These are phyloP conservation scores for Acanthurus leucopareius DNA, from an alignment of 2,797 vertebrate species.

Conservation along the genomic window DNA sequence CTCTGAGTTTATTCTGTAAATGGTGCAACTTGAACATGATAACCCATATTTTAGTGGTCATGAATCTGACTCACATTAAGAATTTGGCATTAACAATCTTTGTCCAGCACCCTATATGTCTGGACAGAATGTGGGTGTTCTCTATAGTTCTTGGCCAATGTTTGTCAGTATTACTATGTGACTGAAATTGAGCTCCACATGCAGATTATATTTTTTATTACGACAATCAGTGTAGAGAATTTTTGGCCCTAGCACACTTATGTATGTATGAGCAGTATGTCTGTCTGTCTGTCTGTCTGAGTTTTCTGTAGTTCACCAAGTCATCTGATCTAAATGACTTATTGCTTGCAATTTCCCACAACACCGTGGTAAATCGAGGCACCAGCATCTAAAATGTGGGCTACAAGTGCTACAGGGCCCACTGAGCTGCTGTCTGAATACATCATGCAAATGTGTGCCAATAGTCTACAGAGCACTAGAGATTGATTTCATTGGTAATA, in stretches of 20 bases:
- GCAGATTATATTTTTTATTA: too few relatives aligned
- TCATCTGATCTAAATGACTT: conserved; percentile 25
- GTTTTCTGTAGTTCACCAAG: conserved; percentile 7
- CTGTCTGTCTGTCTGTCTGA: not conserved
- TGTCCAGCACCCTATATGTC: not conserved
- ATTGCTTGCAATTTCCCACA: conserved; percentile 28
- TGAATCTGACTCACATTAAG: not conserved
- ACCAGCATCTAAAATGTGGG: not conserved
- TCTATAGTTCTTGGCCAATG: not conserved
- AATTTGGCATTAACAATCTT: not conserved
- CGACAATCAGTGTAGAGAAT: not conserved
- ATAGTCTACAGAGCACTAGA: conserved; percentile 6
- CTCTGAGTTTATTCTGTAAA: conserved; percentile 1
- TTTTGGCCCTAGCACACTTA: not conserved
- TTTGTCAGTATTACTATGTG: too few relatives aligned
- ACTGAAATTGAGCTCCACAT: too few relatives aligned
- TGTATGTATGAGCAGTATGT: not conserved
- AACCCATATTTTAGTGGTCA: not conserved
- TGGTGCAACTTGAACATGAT: not conserved
- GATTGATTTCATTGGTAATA: conserved; percentile 30
- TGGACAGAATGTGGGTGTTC: not conserved
- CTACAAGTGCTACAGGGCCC: conserved; percentile 21
- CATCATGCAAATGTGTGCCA: conserved; percentile 52
- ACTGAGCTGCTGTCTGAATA: conserved; percentile 38
- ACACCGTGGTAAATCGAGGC: conserved; percentile 22